phyloP scores from a whole-genome alignment of 2,797 vertebrate species.

The Mormyrus proboscirostris region DNA sequence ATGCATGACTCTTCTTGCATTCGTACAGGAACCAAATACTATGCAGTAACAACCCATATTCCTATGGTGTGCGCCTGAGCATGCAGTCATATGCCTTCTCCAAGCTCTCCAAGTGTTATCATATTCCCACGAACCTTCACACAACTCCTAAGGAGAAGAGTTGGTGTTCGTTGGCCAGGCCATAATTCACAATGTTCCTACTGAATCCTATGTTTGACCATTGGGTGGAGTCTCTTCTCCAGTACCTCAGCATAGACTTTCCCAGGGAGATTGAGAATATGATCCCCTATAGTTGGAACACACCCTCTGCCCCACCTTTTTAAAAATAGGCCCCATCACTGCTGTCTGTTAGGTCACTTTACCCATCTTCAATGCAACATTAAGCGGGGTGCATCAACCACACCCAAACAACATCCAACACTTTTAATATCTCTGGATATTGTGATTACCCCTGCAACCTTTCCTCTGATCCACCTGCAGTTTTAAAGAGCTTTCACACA shows the following conservation, averaged over 20 bases:
- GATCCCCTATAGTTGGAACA: not conserved
- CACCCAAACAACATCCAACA: not conserved
- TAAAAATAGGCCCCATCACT: not conserved
- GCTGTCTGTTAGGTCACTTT: not conserved
- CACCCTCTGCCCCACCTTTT: not conserved
- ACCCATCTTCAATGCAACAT: not conserved
- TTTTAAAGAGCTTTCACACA: not conserved
- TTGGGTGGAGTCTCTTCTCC: not conserved
- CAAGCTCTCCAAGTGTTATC: not conserved
- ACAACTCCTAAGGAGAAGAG: not conserved
- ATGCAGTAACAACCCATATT: not conserved
- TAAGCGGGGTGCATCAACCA: not conserved
- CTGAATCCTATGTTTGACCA: not conserved
- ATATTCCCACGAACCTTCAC: not conserved
- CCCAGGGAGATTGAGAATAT: not conserved
- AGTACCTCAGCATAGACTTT: not conserved
- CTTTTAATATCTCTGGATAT: not conserved
- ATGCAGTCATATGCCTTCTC: not conserved
- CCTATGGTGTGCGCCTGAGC: not conserved
- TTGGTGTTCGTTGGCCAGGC: not conserved
- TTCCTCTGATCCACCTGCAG: not conserved
- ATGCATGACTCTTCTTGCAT: not conserved
- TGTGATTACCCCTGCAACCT: not conserved
- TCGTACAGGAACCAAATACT: not conserved
- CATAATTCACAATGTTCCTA: not conserved